These are phyloP conservation scores for Erinaceus europaeus DNA, from an alignment of 2,113 vertebrate species.

Conservation along the genomic window DNA sequence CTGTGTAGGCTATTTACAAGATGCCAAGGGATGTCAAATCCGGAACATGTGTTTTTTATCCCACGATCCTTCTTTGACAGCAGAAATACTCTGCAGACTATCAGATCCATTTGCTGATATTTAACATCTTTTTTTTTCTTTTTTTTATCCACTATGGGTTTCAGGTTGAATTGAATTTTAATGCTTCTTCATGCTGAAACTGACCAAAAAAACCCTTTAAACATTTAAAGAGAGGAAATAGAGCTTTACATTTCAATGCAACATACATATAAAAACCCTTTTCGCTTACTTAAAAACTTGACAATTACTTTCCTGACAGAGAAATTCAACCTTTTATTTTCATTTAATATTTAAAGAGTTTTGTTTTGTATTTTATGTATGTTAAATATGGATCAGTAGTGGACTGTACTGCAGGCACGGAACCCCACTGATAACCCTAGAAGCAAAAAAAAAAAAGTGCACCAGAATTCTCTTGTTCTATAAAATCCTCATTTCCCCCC, in stretches of 20 bases:
- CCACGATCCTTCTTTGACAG: conserved; percentile 82
- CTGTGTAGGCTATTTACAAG: conserved; percentile 86
- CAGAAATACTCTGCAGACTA: conserved; percentile 84
- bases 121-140: conserved; percentile 82
- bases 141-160: conserved; percentile 75
- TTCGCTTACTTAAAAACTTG: conserved; percentile 76
- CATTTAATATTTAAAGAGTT: not conserved
- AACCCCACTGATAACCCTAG: no score
- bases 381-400: no score
- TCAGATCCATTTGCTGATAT: conserved; percentile 86
- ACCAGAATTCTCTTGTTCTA: no score
- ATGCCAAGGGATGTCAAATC: conserved; percentile 87
- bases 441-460: no score
- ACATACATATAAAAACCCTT: conserved; percentile 60
- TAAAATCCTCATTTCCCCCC: not conserved
- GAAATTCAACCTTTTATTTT: conserved; percentile 57
- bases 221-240: conserved; percentile 72
- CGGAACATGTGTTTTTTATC: conserved; percentile 83
- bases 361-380: not conserved
- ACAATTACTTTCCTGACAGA: conserved; percentile 60
- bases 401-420: no score
- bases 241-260: conserved; percentile 68
- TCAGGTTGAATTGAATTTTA: conserved; percentile 83
- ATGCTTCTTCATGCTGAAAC: conserved; percentile 80
- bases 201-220: conserved; percentile 79